phyloP scores from a whole-genome alignment of 2,888 invertebrate species.

The Neoascia interrupta region DNA sequence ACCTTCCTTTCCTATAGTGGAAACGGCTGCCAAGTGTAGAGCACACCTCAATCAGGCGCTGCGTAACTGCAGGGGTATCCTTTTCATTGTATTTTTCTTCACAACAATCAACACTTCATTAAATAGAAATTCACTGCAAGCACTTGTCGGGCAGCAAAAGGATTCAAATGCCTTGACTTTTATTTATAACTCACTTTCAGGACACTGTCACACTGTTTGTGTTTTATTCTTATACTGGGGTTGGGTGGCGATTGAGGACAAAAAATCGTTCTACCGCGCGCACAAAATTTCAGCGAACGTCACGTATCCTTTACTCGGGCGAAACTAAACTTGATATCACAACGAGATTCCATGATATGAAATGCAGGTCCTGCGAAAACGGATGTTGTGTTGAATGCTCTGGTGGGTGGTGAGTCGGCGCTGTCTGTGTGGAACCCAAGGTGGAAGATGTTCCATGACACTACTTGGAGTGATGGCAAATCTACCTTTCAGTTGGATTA shows the following conservation, averaged over 20 bases:
- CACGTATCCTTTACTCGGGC: constrained; percentile 68
- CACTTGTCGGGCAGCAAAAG: constrained; percentile 32
- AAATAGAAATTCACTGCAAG: constrained; percentile 11
- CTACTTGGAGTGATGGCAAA: neutral
- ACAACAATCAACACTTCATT: constrained; percentile 47
- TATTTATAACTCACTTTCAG: constrained; percentile 32
- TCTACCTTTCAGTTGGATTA: constrained; percentile 38
- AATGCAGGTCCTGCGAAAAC: constrained; percentile 17
- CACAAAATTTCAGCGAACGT: constrained; percentile 46
- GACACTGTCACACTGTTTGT: constrained; percentile 38
- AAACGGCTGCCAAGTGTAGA: constrained; percentile 25
- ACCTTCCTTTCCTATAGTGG: constrained; percentile 25
- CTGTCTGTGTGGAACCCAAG: constrained; percentile 29
- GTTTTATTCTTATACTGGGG: neutral
- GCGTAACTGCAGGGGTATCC: constrained; percentile 49
- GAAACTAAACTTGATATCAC: constrained; percentile 63
- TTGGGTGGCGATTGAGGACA: constrained; percentile 5
- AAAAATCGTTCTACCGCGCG: constrained; percentile 36
- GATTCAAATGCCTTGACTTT: constrained; percentile 30
- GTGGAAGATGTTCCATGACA: constrained; percentile 25
- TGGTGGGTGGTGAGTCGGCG: constrained; percentile 60
- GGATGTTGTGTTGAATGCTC: constrained; percentile 44
- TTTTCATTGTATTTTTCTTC: constrained; percentile 31
- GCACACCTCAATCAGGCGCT: constrained; percentile 46
- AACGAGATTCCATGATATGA: constrained; percentile 57